These are phyloP conservation scores for Leptinotarsa haldemani DNA, from an alignment of 2,888 invertebrate genomes.

Conservation along the genomic window DNA sequence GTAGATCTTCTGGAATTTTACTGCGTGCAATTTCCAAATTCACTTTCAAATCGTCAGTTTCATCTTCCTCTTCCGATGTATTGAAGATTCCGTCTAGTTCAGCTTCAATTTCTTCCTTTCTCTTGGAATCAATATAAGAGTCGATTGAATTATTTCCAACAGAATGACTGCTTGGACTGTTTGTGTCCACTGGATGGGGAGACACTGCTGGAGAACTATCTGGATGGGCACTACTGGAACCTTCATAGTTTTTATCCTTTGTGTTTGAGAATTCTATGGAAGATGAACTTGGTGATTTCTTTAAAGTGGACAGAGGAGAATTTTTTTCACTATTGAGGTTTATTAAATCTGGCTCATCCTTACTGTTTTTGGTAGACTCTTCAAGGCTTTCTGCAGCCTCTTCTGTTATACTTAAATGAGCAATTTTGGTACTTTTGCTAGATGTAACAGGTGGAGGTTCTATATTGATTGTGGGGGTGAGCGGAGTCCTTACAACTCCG, in stretches of 20 bases:
- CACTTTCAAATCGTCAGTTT: not conserved
- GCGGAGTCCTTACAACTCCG: constrained; percentile 13
- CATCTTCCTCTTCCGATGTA: not conserved
- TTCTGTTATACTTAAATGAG: constrained; percentile 21
- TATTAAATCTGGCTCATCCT: constrained; percentile 52
- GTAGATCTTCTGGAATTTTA: not conserved
- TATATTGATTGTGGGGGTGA: constrained; percentile 2
- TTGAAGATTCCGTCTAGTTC: constrained; percentile 15
- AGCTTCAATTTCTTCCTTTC: constrained; percentile 5
- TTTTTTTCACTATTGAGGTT: constrained; percentile 53
- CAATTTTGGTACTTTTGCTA: too few species aligned
- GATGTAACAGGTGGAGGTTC: not conserved
- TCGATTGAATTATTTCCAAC: constrained; percentile 28
- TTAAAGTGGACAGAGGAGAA: constrained; percentile 45
- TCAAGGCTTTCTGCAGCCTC: not conserved
- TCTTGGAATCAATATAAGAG: constrained; percentile 28
- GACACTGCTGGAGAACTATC: constrained; percentile 35
- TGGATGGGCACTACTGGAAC: constrained; percentile 4
- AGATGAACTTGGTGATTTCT: constrained; percentile 24
- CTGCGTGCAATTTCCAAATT: not conserved
- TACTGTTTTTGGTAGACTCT: not conserved
- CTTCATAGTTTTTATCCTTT: constrained; percentile 7
- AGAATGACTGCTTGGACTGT: constrained; percentile 32
- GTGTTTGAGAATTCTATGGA: constrained; percentile 23
- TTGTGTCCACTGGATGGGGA: constrained; percentile 27